These are phyloP conservation scores for Mercenaria mercenaria DNA, from an alignment of 1,140 invertebrate species.

Conservation along the genomic window DNA sequence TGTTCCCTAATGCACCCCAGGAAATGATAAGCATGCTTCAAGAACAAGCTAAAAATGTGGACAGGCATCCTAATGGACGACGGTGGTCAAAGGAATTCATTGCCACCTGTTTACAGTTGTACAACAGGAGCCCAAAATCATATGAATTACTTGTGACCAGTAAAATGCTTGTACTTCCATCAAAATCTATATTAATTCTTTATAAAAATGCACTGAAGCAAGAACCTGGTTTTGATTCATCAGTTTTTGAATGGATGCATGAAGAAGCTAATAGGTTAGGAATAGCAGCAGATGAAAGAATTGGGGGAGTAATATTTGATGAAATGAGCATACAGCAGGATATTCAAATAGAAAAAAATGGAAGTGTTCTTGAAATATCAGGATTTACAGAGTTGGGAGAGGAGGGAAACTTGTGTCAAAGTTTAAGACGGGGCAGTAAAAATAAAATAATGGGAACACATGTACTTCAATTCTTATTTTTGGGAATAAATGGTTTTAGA, in stretches of 20 bases:
- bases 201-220: constrained; percentile 68
- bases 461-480: constrained; percentile 67
- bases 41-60: constrained; percentile 25
- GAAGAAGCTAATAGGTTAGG: constrained; percentile 51
- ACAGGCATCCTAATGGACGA: constrained; percentile 23
- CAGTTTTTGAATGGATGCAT: constrained; percentile 64
- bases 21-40: constrained; percentile 14
- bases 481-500: constrained; percentile 65
- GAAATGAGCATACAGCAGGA: constrained; percentile 63
- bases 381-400: constrained; percentile 60
- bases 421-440: neutral
- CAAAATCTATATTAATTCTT: constrained; percentile 26
- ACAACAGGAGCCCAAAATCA: constrained; percentile 41
- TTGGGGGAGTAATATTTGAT: constrained; percentile 62
- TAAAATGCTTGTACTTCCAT: constrained; percentile 21
- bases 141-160: constrained; percentile 1
- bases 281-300: constrained; percentile 31
- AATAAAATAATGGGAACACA: constrained; percentile 51
- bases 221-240: constrained; percentile 60
- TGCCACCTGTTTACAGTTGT: constrained; percentile 37
- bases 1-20: neutral
- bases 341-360: constrained; percentile 32
- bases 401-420: constrained; percentile 39
- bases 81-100: constrained; percentile 42
- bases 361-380: constrained; percentile 11